A percentile compares a stretch with the other conserved stretches of the same genome.
These are phyloP conservation scores for Pangasius mekongensis DNA, from an alignment of 2,797 vertebrate species.

Conservation along the genomic window DNA sequence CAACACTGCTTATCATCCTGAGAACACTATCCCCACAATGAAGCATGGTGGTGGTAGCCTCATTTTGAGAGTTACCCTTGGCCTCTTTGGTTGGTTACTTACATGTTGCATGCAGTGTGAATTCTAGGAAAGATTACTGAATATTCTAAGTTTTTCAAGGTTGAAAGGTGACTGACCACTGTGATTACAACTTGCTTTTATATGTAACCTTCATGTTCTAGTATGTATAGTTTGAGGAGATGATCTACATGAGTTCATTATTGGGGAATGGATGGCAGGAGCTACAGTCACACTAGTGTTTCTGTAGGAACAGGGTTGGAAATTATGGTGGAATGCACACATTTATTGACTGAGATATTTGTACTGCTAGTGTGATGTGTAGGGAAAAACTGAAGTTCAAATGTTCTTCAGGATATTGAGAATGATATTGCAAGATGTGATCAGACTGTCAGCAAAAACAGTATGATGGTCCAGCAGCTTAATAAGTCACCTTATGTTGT, in stretches of 20 bases:
- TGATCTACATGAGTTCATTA: not conserved
- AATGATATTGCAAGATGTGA: not conserved
- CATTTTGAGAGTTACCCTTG: not conserved
- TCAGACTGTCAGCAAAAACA: not conserved
- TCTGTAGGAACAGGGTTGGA: not conserved
- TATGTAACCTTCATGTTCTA: not conserved
- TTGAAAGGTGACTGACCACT: not conserved
- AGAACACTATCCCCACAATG: not conserved
- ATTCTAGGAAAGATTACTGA: not conserved
- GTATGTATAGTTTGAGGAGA: not conserved
- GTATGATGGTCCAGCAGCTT: not conserved
- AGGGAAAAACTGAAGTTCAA: not conserved
- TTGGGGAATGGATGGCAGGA: not conserved
- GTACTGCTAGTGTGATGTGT: not conserved
- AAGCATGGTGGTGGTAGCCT: not conserved
- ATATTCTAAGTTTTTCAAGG: not conserved
- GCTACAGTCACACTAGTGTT: not conserved
- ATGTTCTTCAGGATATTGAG: not conserved
- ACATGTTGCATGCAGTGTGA: not conserved
- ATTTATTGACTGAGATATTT: not conserved
- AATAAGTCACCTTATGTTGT: not conserved
- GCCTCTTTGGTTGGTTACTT: not conserved
- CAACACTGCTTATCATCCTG: not conserved
- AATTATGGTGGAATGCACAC: not conserved
- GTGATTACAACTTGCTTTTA: not conserved